A percentile compares a stretch with the other conserved stretches of the same genome.
Conservation (phyloP, 2,113 vertebrate genomes). For the Myotis yumanensis region DNA sequence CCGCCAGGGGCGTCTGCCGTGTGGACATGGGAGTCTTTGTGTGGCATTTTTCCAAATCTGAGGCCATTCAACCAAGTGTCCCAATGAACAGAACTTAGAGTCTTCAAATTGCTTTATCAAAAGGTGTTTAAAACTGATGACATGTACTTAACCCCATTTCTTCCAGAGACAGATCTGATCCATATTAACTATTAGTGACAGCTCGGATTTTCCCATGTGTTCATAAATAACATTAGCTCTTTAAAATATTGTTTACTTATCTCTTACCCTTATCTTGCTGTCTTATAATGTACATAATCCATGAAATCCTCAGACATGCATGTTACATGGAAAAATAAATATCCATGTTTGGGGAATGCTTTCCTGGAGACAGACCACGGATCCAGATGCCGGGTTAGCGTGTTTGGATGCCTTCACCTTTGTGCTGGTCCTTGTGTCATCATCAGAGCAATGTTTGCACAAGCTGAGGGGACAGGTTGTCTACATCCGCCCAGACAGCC, state of each 20-base stretch:
- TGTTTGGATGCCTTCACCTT: constrained; percentile 43
- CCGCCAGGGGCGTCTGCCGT: not conserved
- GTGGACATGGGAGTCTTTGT: not conserved
- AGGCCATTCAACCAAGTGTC: not conserved
- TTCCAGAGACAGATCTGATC: not conserved
- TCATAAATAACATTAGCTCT: constrained; percentile 7
- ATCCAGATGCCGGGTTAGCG: constrained; percentile 8
- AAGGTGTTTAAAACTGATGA: constrained; percentile 38
- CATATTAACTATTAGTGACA: not conserved
- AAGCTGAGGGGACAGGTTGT: constrained; percentile 28
- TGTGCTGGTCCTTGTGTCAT: constrained; percentile 58
- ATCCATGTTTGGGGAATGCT: not conserved
- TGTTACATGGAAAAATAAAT: constrained; percentile 3
- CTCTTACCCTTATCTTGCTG: not conserved
- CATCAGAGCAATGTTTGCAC: constrained; percentile 46
- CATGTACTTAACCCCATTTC: not conserved
- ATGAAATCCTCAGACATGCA: not conserved
- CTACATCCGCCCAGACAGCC: constrained; percentile 22
- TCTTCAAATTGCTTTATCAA: constrained; percentile 26
- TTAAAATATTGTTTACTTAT: not conserved
- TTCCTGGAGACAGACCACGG: not conserved
- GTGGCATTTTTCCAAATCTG: not conserved
- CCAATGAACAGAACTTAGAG: not conserved
- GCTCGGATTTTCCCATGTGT: not conserved
- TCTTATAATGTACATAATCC: not conserved